Evolutionary conservation across 2,888 invertebrate genomes (phyloP).

Genomic region (Chloroclysta siterata): DNA sequence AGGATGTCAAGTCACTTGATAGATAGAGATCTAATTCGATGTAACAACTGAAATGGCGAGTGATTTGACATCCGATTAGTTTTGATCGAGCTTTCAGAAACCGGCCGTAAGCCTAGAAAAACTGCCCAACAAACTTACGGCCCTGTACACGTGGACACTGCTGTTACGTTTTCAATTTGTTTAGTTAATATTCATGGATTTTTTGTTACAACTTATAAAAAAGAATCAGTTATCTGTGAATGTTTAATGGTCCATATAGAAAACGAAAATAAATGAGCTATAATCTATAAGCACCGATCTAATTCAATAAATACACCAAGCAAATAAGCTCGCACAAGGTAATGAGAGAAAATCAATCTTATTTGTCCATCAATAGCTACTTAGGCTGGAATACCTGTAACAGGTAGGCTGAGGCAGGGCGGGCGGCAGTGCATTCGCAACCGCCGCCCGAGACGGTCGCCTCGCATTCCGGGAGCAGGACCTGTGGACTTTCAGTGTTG

Average conservation of each 20-base stretch:
- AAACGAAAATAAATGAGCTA: not conserved
- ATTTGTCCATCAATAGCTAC: conserved; percentile 81
- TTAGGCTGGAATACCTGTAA: conserved; percentile 73
- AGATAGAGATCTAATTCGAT: too few species aligned
- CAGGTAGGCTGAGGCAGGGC: conserved; percentile 70
- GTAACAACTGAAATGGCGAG: too few species aligned
- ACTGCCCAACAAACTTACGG: too few species aligned
- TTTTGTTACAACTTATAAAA: too few species aligned
- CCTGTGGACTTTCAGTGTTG: conserved; percentile 52
- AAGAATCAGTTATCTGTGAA: too few species aligned
- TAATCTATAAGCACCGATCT: not conserved
- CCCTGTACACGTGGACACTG: too few species aligned
- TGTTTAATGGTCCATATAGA: not conserved
- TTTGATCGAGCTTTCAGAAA: too few species aligned
- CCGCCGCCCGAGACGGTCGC: conserved; percentile 62
- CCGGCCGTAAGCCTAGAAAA: too few species aligned
- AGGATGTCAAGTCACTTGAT: too few species aligned
- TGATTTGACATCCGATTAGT: too few species aligned
- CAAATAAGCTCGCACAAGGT: conserved; percentile 14
- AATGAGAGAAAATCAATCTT: conserved; percentile 70
- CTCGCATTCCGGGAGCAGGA: conserved; percentile 49
- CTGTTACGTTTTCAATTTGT: too few species aligned
- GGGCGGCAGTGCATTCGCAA: conserved; percentile 74
- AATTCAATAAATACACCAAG: not conserved
- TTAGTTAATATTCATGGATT: too few species aligned